Percentiles rank a stretch among this genome's conserved stretches.
These are phyloP conservation scores for Petrophora chlorosata DNA, from an alignment of 2,888 invertebrate species.

Conservation along the genomic window DNA sequence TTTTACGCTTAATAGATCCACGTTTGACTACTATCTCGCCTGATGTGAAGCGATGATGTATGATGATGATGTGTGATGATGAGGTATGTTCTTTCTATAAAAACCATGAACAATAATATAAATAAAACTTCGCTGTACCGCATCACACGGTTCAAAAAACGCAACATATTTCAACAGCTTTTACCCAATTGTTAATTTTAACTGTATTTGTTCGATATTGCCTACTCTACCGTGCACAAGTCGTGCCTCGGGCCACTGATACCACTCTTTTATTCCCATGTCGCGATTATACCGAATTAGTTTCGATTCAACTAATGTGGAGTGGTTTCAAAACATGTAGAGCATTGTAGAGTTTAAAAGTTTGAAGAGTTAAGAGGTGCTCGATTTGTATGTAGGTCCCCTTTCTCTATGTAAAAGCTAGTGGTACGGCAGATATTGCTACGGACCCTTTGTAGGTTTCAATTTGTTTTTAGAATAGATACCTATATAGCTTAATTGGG, in stretches of 20 bases:
- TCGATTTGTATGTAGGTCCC: neutral
- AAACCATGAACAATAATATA: too few species aligned
- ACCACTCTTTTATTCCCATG: conserved; percentile 46
- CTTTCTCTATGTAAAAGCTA: too few species aligned
- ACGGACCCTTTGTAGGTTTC: too few species aligned
- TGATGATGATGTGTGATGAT: too few species aligned
- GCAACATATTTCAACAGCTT: conserved; percentile 5
- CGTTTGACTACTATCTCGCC: too few species aligned
- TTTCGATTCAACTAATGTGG: conserved; percentile 39
- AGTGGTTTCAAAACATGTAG: conserved; percentile 51
- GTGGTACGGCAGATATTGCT: too few species aligned
- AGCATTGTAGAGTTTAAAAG: conserved; percentile 9
- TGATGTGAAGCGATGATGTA: too few species aligned
- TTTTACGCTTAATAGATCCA: too few species aligned
- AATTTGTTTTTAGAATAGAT: too few species aligned
- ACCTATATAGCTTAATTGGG: too few species aligned
- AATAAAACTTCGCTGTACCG: too few species aligned
- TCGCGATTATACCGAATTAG: conserved; percentile 33
- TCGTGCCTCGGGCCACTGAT: conserved; percentile 54
- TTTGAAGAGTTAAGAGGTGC: neutral
- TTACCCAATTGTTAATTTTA: conserved; percentile 17
- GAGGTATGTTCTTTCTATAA: too few species aligned
- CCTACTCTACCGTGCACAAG: conserved; percentile 35
- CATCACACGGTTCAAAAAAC: conserved; percentile 7
- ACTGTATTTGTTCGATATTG: conserved; percentile 65